These are phyloP conservation scores for Nannoperca obscura DNA, from an alignment of 2,797 vertebrate genomes.

Conservation along the genomic window DNA sequence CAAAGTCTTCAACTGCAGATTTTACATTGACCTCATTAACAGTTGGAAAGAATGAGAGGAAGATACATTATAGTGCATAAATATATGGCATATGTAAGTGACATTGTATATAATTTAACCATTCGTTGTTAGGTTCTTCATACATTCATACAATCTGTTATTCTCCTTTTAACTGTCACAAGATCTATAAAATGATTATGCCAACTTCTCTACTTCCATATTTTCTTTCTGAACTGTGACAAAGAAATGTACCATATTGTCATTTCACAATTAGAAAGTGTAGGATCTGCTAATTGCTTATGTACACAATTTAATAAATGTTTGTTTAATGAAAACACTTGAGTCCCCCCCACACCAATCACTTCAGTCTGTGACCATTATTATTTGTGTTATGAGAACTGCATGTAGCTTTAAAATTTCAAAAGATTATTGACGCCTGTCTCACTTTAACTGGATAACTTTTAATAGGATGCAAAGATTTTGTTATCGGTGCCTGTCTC, in stretches of 20 bases:
- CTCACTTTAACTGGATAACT: background rate
- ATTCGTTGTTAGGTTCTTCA: slow-evolving; percentile 70
- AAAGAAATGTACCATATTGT: slow-evolving; percentile 61
- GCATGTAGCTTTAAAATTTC: background rate
- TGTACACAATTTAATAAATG: slow-evolving; percentile 79
- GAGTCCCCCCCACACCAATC: background rate
- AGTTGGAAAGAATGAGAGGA: slow-evolving; percentile 26
- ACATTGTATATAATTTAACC: slow-evolving; percentile 72
- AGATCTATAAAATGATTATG: slow-evolving; percentile 39
- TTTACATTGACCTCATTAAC: slow-evolving; percentile 13
- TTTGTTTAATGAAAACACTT: slow-evolving; percentile 65
- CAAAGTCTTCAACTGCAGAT: slow-evolving; percentile 28
- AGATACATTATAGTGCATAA: slow-evolving; percentile 50
- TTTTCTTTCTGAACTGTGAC: slow-evolving; percentile 50
- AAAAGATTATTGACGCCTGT: background rate
- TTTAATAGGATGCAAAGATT: too few relatives aligned
- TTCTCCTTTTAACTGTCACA: slow-evolving; percentile 58
- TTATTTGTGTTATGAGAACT: background rate
- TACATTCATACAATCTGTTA: slow-evolving; percentile 49
- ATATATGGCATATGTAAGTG: slow-evolving; percentile 63
- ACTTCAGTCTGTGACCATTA: background rate
- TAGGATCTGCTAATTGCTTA: slow-evolving; percentile 70
- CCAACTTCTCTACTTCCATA: slow-evolving; percentile 44
- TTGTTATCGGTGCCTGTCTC: background rate
- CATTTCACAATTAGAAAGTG: slow-evolving; percentile 72